A percentile compares a stretch with the other conserved stretches of the same genome.
Conservation (phyloP, 1,140 invertebrate species). For the Amyelois transitella region DNA sequence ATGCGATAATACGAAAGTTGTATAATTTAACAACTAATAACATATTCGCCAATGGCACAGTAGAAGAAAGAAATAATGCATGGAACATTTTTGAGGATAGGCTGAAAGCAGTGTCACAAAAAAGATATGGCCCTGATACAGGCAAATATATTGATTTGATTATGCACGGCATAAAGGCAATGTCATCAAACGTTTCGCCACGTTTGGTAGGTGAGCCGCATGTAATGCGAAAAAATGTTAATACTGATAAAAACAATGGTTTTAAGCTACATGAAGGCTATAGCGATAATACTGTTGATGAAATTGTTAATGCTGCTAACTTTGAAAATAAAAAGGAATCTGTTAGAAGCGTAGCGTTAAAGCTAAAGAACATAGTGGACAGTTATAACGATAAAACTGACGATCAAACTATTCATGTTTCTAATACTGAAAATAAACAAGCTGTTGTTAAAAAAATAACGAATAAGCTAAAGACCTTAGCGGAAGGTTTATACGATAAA, state of each 20-base stretch:
- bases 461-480: background rate
- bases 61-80: slow-evolving; percentile 16
- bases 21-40: slow-evolving; percentile 22
- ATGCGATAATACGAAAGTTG: slow-evolving; percentile 33
- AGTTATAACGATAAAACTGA: too few relatives aligned
- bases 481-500: background rate
- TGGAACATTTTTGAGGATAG: slow-evolving; percentile 29
- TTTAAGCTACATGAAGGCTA: background rate
- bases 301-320: too few relatives aligned
- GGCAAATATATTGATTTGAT: slow-evolving; percentile 29
- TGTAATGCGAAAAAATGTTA: too few relatives aligned
- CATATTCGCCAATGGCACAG: slow-evolving; percentile 9
- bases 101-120: slow-evolving; percentile 18
- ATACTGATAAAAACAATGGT: background rate
- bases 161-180: slow-evolving; percentile 30
- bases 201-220: too few relatives aligned
- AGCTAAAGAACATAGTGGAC: too few relatives aligned
- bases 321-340: too few relatives aligned
- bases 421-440: background rate
- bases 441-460: background rate
- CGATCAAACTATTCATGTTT: too few relatives aligned
- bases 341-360: too few relatives aligned
- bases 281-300: background rate
- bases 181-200: slow-evolving; percentile 1
- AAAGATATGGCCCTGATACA: slow-evolving; percentile 14